phyloP scores from a whole-genome alignment of 2,888 invertebrate genomes.

The Glaucopsyche alexis region DNA sequence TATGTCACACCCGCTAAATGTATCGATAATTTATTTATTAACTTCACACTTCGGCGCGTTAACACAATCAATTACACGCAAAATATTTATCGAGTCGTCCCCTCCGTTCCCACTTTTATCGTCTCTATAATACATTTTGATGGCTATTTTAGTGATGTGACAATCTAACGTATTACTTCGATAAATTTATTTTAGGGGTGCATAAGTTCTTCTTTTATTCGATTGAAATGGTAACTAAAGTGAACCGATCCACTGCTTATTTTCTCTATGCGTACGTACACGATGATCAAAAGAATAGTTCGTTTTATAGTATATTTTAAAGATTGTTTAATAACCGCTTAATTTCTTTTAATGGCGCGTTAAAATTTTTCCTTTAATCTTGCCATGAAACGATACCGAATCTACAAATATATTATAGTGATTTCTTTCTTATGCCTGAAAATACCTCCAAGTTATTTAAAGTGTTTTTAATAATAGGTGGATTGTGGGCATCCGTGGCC shows the following conservation, averaged over 20 bases:
- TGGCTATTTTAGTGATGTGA: constrained; percentile 23
- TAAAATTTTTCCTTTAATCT: not conserved
- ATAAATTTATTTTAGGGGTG: not conserved
- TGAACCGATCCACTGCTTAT: not conserved
- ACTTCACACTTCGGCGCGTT: constrained; percentile 46
- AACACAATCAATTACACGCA: constrained; percentile 67
- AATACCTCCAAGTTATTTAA: too few relatives aligned
- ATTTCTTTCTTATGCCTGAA: too few relatives aligned
- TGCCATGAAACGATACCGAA: not conserved
- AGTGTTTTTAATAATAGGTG: too few relatives aligned
- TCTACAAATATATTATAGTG: too few relatives aligned
- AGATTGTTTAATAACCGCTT: not conserved
- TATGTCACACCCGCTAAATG: not conserved
- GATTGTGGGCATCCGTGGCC: too few relatives aligned
- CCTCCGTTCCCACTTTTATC: constrained; percentile 46
- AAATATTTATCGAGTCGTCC: constrained; percentile 54
- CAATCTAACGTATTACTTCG: not conserved
- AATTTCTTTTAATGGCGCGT: not conserved
- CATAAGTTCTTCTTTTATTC: not conserved
- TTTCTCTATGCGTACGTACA: not conserved
- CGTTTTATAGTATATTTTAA: not conserved
- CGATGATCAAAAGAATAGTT: not conserved
- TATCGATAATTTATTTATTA: constrained; percentile 29
- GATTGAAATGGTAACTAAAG: not conserved
- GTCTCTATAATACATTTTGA: constrained; percentile 30